These are phyloP conservation scores for Lycophotia porphyrea DNA, from an alignment of 2,888 invertebrate genomes.

Conservation along the genomic window DNA sequence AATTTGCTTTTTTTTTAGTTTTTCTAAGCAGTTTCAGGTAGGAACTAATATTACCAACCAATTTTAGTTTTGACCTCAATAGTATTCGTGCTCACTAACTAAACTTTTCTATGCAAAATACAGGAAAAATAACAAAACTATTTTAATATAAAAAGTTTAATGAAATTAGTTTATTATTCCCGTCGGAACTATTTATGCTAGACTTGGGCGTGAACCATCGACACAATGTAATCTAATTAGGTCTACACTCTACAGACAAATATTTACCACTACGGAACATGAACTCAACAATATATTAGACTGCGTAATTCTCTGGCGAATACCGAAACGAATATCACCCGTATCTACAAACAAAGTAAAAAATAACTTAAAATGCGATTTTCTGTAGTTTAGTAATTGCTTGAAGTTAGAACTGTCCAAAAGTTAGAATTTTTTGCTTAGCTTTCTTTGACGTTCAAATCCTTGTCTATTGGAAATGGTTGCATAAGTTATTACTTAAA, in stretches of 20 bases:
- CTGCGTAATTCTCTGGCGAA: background rate
- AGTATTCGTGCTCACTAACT: no score
- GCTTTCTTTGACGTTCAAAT: no score
- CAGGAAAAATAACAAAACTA: background rate
- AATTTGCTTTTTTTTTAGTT: background rate
- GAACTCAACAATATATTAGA: background rate
- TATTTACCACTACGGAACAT: slow-evolving; percentile 22
- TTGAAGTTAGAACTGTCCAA: no score
- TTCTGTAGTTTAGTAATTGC: no score
- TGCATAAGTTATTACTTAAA: no score
- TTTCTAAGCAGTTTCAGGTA: background rate
- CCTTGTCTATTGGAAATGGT: no score
- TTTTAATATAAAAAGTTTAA: slow-evolving; percentile 31
- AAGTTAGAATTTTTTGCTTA: no score
- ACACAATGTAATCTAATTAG: slow-evolving; percentile 33
- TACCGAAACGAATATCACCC: background rate
- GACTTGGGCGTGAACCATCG: slow-evolving; percentile 38
- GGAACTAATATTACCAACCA: background rate
- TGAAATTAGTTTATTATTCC: slow-evolving; percentile 35
- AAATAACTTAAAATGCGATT: no score
- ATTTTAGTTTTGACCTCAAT: background rate
- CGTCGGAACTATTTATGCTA: slow-evolving; percentile 21
- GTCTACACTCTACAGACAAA: slow-evolving; percentile 23
- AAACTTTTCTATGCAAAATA: background rate
- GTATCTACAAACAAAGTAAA: no score